These are phyloP conservation scores for Mormoops blainvillei DNA, from an alignment of 2,113 vertebrate genomes.

Conservation along the genomic window DNA sequence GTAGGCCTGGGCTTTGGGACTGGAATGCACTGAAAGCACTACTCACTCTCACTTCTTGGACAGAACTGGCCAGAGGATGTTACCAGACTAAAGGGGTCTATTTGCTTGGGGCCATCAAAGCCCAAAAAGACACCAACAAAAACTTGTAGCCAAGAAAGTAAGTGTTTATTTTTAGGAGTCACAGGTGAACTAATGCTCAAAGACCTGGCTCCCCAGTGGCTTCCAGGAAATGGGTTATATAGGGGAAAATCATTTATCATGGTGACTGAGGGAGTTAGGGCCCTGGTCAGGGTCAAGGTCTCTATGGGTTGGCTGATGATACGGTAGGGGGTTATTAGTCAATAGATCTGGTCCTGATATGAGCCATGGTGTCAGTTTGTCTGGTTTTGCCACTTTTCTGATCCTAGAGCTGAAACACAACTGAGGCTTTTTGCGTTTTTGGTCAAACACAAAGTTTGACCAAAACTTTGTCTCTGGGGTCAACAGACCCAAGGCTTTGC, in stretches of 20 bases:
- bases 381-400: background rate
- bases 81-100: background rate
- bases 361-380: background rate
- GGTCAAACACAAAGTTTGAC: no score
- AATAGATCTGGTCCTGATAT: background rate
- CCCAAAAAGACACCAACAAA: background rate
- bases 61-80: background rate
- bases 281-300: background rate
- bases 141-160: background rate
- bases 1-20: background rate
- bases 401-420: background rate
- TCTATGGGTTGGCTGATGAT: background rate
- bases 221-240: background rate
- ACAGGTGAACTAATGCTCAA: background rate
- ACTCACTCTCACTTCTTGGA: background rate
- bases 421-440: no score
- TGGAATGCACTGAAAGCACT: background rate
- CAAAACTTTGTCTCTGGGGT: background rate
- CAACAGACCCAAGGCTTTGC: background rate
- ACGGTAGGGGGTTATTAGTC: background rate
- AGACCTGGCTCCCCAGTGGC: background rate
- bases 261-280: background rate
- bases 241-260: background rate
- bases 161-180: background rate
- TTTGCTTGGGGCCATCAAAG: background rate